These are phyloP conservation scores for Epinotia demarniana DNA, from an alignment of 2,888 invertebrate genomes.

Conservation along the genomic window DNA sequence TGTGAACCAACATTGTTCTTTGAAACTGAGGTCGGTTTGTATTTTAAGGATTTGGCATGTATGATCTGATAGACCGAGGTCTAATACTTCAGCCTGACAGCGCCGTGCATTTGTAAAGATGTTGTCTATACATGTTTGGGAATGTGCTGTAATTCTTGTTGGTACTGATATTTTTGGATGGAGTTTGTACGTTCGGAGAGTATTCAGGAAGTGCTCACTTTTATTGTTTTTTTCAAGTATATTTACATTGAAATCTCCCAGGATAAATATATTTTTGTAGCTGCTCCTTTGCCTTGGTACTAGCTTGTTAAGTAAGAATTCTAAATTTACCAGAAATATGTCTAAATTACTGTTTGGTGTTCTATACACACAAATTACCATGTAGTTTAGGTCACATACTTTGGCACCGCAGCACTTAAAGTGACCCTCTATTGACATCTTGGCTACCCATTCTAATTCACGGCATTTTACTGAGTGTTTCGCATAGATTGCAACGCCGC, in stretches of 20 bases:
- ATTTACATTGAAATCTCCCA: no score
- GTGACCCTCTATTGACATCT: slow-evolving; percentile 8
- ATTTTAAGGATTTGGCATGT: neutral
- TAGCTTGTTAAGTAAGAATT: no score
- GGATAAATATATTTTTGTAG: no score
- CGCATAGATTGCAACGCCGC: slow-evolving; percentile 15
- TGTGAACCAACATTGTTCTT: neutral
- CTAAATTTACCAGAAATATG: no score
- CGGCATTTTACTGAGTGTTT: neutral
- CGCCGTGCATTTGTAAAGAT: slow-evolving; percentile 8
- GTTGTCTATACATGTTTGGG: slow-evolving; percentile 11
- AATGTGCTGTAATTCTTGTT: neutral
- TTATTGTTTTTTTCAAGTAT: no score
- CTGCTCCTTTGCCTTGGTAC: no score
- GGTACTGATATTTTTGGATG: no score
- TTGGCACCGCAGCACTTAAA: slow-evolving; percentile 4
- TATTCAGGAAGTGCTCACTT: neutral
- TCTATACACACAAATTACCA: no score
- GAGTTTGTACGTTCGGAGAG: neutral
- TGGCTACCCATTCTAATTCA: slow-evolving; percentile 1
- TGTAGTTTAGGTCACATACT: neutral
- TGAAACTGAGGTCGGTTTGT: neutral
- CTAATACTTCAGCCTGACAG: neutral
- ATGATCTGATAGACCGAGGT: slow-evolving; percentile 12
- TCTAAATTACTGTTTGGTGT: no score